Evolutionary conservation across 2,797 vertebrate genomes (phyloP), one percentile per base, ranked within the genome.

Genomic region (Catharus ustulatus): DNA sequence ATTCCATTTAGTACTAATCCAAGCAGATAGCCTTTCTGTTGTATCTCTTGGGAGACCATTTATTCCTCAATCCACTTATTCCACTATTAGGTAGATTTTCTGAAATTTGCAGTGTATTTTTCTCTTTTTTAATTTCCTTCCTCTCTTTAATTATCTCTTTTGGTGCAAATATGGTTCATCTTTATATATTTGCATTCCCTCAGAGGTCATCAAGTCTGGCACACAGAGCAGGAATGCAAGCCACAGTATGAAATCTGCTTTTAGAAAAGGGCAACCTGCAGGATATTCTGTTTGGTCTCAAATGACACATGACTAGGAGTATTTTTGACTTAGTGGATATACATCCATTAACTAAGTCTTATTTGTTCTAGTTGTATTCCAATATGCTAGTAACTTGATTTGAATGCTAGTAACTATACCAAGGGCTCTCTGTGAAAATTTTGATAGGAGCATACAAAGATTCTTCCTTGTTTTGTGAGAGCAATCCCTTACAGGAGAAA

Each of bases 1-100:
- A 46, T 96, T 93, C 93, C 49, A 90, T 95, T 95, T 95, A 94
- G 86, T 88, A 93, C 67, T 92, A 95, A 96, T 95, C 86, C 88
- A 93, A 94, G 93, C 95, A 96, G 93, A 95, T 91, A 95, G 94
- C 93, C 76, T 96, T 94, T 96, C 96, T 96, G 95, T 91, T 94
- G 19, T 69, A n/a, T 95, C 96, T 94, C 95, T 90, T 94, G 95
- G 95, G 94, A 96, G 58, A 66, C 46, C 63, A 94, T 96, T 96
- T 95, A 93, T 95, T 52, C 67, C 74, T 87, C 94, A 96, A 95
- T 95, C 80, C 83, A 96, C 74, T 96, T 96, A 96, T 79, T 95
- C 55, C 45, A 92, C 86, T 87, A 95, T 95, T 96, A 96, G 93
- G 91, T 94, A 95, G 84, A 79, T 90, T 95, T 92, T 95, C 90